Percentiles rank a stretch among this genome's conserved stretches.
Evolutionary conservation across 92 coral and sea anemone species (phyloP).

Genomic region (Isaurus tuberculatus): DNA sequence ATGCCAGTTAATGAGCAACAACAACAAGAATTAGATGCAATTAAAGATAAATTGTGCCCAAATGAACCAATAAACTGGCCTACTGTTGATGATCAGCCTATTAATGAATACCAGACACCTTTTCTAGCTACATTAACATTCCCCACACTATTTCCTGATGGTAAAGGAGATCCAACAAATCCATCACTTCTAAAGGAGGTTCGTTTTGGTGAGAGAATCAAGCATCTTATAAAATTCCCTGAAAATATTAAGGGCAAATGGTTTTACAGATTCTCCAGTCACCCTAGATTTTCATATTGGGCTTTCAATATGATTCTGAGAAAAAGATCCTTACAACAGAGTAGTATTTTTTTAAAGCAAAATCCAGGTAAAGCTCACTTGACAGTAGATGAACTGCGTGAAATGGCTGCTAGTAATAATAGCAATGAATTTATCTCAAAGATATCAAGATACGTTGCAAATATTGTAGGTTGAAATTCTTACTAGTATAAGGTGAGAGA

Average conservation of each 20-base stretch:
- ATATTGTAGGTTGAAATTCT: conserved; percentile 52
- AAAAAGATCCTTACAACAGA: conserved; percentile 53
- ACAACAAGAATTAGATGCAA: too few relatives aligned
- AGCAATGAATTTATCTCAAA: conserved; percentile 43
- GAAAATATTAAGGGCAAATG: conserved; percentile 10
- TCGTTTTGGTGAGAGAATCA: conserved; percentile 21
- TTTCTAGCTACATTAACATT: conserved; percentile 37
- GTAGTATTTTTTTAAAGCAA: conserved; percentile 49
- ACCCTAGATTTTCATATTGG: conserved; percentile 50
- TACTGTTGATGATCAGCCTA: conserved; percentile 12
- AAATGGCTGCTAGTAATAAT: conserved; percentile 49
- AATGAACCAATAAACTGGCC: conserved; percentile 30
- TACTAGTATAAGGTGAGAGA: conserved; percentile 58
- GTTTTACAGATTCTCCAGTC: conserved; percentile 42
- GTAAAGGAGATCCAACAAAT: conserved; percentile 40
- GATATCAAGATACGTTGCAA: conserved; percentile 54
- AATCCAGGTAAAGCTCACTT: conserved; percentile 55
- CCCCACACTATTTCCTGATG: conserved; percentile 42
- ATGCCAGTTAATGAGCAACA: too few relatives aligned
- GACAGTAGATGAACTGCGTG: conserved; percentile 51
- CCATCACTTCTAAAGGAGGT: neutral
- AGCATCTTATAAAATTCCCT: conserved; percentile 24
- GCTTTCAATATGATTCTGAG: conserved; percentile 58
- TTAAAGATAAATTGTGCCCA: too few relatives aligned
- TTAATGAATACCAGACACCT: conserved; percentile 44